Conservation (phyloP, 2,113 vertebrate species). For the Miniopterus natalensis region DNA sequence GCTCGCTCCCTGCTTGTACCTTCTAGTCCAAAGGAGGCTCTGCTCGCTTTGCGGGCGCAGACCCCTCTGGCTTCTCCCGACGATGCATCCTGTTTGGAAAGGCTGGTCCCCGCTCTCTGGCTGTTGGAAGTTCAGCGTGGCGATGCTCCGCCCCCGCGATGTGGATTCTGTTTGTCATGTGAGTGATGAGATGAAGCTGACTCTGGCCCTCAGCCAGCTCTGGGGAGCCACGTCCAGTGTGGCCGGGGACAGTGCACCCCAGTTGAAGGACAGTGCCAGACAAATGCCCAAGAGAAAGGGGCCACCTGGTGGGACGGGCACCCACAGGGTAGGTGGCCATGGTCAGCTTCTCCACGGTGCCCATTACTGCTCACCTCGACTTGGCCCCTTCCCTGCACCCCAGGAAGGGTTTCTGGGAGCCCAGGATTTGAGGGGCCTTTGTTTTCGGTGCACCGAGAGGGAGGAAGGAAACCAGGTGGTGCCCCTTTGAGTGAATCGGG, state of each 20-base stretch:
- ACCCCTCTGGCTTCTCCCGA: neutral
- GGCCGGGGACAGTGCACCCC: no score
- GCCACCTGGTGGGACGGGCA: rapidly evolving
- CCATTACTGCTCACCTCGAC: rapidly evolving
- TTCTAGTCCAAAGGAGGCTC: neutral
- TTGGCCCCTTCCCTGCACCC: rapidly evolving
- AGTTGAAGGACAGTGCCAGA: rapidly evolving
- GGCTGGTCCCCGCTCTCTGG: rapidly evolving
- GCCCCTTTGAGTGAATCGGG: neutral
- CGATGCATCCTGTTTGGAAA: rapidly evolving
- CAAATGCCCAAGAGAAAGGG: no score
- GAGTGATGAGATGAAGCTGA: neutral
- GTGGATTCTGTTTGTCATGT: rapidly evolving
- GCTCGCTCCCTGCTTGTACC: neutral
- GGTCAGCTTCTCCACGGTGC: rapidly evolving
- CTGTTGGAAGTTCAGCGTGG: no score
- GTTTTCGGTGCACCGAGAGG: neutral
- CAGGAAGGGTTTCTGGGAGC: neutral
- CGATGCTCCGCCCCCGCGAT: rapidly evolving
- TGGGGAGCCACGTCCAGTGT: neutral
- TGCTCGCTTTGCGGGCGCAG: neutral
- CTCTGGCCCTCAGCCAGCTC: rapidly evolving
- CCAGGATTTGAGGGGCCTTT: neutral
- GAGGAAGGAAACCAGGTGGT: neutral
- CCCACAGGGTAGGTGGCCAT: rapidly evolving